Percentiles rank a stretch among this genome's conserved stretches.
phyloP scores from a whole-genome alignment of 2,888 invertebrate genomes.

The Lordiphosa andalusiaca region DNA sequence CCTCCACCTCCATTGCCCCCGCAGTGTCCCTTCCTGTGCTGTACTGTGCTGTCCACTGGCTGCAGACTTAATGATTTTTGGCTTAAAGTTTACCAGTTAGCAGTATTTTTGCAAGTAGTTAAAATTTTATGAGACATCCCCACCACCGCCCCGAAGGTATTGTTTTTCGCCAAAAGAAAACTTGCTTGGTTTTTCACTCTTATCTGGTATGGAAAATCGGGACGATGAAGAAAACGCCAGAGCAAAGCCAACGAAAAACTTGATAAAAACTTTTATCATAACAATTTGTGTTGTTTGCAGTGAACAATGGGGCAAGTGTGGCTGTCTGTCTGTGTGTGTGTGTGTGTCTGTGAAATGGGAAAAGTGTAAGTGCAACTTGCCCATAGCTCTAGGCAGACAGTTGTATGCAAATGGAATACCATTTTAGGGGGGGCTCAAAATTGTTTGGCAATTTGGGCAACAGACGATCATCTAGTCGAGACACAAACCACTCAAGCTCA shows the following conservation, averaged over 20 bases:
- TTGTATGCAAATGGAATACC: background rate
- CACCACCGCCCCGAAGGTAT: slow-evolving; percentile 31
- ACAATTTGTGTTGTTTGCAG: slow-evolving; percentile 69
- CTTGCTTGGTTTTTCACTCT: slow-evolving; percentile 13
- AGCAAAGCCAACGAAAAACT: slow-evolving; percentile 56
- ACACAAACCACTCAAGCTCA: slow-evolving; percentile 14
- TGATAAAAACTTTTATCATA: slow-evolving; percentile 74
- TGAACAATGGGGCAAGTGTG: slow-evolving; percentile 31
- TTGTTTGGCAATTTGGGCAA: background rate
- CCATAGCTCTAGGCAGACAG: slow-evolving; percentile 13
- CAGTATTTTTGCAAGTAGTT: slow-evolving; percentile 73
- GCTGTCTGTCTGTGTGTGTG: slow-evolving; percentile 19
- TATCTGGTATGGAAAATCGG: slow-evolving; percentile 58
- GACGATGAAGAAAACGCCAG: slow-evolving; percentile 33
- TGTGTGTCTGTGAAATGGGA: slow-evolving; percentile 49
- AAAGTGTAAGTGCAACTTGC: slow-evolving; percentile 62
- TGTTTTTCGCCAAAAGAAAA: slow-evolving; percentile 47
- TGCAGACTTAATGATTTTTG: slow-evolving; percentile 73
- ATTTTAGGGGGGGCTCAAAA: background rate
- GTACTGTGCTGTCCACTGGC: no score
- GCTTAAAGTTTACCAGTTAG: slow-evolving; percentile 73
- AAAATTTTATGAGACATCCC: slow-evolving; percentile 64
- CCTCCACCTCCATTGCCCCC: slow-evolving; percentile 1
- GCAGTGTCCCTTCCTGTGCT: slow-evolving; percentile 6
- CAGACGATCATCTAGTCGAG: slow-evolving; percentile 9